Conservation (phyloP, 2,888 invertebrate genomes). For the Pterobdella sp. region DNA sequence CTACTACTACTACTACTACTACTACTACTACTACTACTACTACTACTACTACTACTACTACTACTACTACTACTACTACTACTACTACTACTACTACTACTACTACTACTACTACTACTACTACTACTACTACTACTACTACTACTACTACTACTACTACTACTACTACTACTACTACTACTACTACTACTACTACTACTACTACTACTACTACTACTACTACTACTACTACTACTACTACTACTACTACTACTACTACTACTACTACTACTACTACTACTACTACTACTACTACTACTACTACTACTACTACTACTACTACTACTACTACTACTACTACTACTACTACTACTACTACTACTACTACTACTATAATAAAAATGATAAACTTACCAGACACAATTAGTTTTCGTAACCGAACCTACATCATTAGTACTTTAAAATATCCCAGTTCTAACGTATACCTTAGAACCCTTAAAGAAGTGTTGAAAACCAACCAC, state of each 20-base stretch:
- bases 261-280: conserved; percentile 27
- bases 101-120: conserved; percentile 31
- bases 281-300: conserved; percentile 31
- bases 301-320: conserved; percentile 31
- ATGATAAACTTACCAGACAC: too few relatives aligned
- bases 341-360: conserved; percentile 31
- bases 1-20: conserved; percentile 30
- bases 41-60: conserved; percentile 31
- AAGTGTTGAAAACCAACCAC: too few relatives aligned
- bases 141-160: conserved; percentile 31
- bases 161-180: conserved; percentile 28
- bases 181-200: conserved; percentile 20
- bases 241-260: conserved; percentile 21
- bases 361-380: conserved; percentile 26
- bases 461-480: too few relatives aligned
- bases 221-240: conserved; percentile 12
- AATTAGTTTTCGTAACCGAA: too few relatives aligned
- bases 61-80: conserved; percentile 30
- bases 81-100: conserved; percentile 29
- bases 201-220: conserved; percentile 20
- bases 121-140: conserved; percentile 31
- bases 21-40: conserved; percentile 30
- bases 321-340: conserved; percentile 30
- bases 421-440: too few relatives aligned
- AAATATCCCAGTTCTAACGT: too few relatives aligned